A percentile compares a stretch with the other conserved stretches of the same genome.
phyloP scores from a whole-genome alignment of 2,113 vertebrate species.

The Bothrops jararaca region DNA sequence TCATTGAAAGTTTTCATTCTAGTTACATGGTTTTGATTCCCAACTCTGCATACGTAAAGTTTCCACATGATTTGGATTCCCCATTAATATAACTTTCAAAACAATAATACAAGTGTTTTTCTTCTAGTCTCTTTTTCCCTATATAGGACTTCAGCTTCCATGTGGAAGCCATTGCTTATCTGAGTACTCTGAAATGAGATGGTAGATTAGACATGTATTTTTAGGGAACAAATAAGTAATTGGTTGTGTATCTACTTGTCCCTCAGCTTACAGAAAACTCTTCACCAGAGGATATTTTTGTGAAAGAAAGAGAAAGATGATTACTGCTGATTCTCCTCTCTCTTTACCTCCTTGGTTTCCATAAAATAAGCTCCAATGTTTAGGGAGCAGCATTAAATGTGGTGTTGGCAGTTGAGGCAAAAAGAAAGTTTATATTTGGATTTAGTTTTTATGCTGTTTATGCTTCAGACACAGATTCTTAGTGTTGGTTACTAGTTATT shows the following conservation, averaged over 20 bases:
- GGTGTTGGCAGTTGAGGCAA: not conserved
- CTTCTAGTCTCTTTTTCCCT: too few relatives aligned
- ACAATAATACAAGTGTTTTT: not conserved
- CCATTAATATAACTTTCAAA: not conserved
- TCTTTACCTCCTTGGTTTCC: not conserved
- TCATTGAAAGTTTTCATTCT: not conserved
- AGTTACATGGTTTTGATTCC: not conserved
- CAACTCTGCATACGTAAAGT: not conserved
- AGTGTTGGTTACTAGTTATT: not conserved
- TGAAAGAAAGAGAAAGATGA: not conserved
- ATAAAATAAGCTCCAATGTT: not conserved
- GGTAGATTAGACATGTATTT: not conserved
- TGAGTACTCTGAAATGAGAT: not conserved
- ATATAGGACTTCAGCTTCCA: not conserved
- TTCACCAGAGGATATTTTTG: not conserved
- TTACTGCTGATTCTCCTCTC: not conserved
- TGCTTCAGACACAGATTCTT: not conserved
- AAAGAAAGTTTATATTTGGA: not conserved
- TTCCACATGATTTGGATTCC: not conserved
- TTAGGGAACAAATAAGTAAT: not conserved
- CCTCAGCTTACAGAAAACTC: not conserved
- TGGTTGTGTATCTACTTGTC: not conserved
- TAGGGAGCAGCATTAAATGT: not conserved
- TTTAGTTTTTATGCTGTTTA: not conserved
- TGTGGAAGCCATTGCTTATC: not conserved